These are phyloP conservation scores for Heteractis magnifica DNA, from an alignment of 92 coral and sea anemone species.

Conservation along the genomic window DNA sequence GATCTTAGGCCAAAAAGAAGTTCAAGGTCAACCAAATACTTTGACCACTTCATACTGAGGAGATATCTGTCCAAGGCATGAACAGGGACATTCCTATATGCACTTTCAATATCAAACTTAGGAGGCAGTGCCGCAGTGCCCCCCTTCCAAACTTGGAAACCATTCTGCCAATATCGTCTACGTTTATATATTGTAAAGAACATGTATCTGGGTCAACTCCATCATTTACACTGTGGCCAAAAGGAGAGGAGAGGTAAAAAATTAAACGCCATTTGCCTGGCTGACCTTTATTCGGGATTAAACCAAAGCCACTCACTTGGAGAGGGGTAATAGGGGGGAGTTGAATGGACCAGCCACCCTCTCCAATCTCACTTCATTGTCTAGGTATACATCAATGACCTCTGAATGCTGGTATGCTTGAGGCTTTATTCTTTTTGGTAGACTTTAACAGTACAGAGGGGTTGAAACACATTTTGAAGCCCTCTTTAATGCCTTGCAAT, in stretches of 20 bases:
- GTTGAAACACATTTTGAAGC: too few relatives aligned
- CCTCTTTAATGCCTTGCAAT: too few relatives aligned
- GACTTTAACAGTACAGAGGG: too few relatives aligned
- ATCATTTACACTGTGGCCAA: background rate
- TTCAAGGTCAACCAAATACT: constrained; percentile 3
- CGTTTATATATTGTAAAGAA: background rate
- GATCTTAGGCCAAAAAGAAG: constrained; percentile 11
- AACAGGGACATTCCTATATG: constrained; percentile 14
- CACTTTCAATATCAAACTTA: background rate
- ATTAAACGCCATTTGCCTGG: background rate
- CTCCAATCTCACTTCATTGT: too few relatives aligned
- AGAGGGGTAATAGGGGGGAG: too few relatives aligned
- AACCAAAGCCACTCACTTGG: background rate
- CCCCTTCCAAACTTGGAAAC: background rate
- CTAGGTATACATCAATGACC: too few relatives aligned
- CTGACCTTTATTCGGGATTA: background rate
- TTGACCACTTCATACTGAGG: constrained; percentile 30
- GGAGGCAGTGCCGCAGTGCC: background rate
- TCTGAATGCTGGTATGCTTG: too few relatives aligned
- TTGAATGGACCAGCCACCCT: too few relatives aligned
- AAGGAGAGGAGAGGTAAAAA: background rate
- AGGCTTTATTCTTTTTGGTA: too few relatives aligned
- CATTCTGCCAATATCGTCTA: background rate
- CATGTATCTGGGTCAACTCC: background rate
- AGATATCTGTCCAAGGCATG: constrained; percentile 12